These are phyloP conservation scores for Coelopa pilipes DNA, from an alignment of 2,888 invertebrate species.

Conservation along the genomic window DNA sequence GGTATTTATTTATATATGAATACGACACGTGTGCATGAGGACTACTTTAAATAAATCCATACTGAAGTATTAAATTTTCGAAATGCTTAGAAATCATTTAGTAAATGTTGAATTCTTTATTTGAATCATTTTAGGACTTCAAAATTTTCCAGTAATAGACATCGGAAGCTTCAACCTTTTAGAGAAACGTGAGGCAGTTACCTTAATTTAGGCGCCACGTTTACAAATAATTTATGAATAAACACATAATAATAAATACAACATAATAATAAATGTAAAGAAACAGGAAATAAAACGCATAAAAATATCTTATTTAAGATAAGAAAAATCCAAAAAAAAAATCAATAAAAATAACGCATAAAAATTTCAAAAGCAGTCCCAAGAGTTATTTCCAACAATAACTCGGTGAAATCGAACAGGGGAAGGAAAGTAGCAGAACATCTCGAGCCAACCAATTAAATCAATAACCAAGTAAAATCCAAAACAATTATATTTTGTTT, in stretches of 20 bases:
- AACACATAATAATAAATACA: constrained; percentile 40
- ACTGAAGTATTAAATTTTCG: no score
- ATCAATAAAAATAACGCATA: constrained; percentile 42
- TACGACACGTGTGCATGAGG: no score
- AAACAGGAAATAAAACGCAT: constrained; percentile 41
- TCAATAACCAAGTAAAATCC: constrained; percentile 32
- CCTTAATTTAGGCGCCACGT: constrained; percentile 45
- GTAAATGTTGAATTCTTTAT: no score
- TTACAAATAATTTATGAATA: constrained; percentile 42
- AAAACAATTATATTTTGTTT: constrained; percentile 37
- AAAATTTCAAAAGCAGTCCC: constrained; percentile 39
- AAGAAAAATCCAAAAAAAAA: constrained; percentile 45
- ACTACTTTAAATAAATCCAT: no score
- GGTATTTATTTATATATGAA: no score
- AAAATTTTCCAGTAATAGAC: constrained; percentile 97
- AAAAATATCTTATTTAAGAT: constrained; percentile 47
- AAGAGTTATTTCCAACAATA: constrained; percentile 8
- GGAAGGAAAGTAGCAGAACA: not conserved
- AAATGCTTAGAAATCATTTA: no score
- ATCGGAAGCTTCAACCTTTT: constrained; percentile 96
- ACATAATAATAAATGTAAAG: constrained; percentile 47
- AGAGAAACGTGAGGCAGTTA: constrained; percentile 87
- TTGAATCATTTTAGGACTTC: constrained; percentile 74
- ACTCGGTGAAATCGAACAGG: not conserved
- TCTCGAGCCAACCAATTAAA: constrained; percentile 5